Evolutionary conservation across 1,140 invertebrate genomes (phyloP), one percentile per base, ranked within the genome.

Genomic region (Pygmarrhopalites habei): DNA sequence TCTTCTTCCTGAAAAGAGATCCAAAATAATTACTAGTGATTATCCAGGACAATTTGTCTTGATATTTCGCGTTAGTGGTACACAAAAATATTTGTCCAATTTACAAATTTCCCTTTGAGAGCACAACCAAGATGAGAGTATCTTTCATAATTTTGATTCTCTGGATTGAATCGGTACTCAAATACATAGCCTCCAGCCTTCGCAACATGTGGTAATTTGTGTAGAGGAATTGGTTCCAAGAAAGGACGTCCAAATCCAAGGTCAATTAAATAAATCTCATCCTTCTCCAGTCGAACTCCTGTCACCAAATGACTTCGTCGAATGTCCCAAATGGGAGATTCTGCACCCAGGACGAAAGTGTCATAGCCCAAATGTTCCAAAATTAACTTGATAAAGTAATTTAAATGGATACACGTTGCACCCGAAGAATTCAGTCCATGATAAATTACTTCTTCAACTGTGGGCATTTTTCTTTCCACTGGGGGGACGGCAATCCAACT

Each of bases 341-440:
- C 35, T 39, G 35, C 35, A 10, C 53, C 53, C 28, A 29, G 5
- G 5, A 19, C n/a, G 12, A 12, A 19, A n/a, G 28, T 26, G n/a
- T 56, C 28, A 21, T 56, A 56, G 19, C 53, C 53, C 28, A 56
- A 32, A 21, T 19, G 19, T 56, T 56, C 53, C 19, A 56, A 26
- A 12, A 56, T 10, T 15, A 56, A 12, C 19, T 29, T 56, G 14
- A 56, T 56, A 26, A 56, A 56, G 28, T 29, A 56, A 32, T 56
- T 56, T 12, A 56, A 26, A n/a, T 29, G 19, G 10, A 56, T 56
- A 21, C 53, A 56, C 19, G 28, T 26, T 28, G 14, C 53, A n/a
- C 53, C 53, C 28, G 19, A 12, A 12, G 28, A 7, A 10, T 26
- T 21, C 53, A 56, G n/a, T 7, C 5, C 19, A 10, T 39, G 35